Base-by-base conservation (phyloP, 2,113 vertebrate species). In the Manacus vitellinus region DNA sequence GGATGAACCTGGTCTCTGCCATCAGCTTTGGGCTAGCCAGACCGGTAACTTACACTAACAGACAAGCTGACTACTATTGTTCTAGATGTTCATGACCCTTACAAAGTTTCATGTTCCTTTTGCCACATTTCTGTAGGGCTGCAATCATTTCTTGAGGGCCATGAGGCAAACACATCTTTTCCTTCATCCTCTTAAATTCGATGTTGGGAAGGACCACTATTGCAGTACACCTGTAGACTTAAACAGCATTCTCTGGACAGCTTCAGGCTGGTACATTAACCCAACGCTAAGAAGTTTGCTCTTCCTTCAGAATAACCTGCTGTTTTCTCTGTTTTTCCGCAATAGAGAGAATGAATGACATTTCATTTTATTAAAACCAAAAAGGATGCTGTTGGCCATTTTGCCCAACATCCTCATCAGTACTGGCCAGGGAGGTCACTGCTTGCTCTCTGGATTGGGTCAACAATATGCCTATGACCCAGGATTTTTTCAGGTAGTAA, bases 321-420 rank as follows among this genome's bases (percentile, higher is more conserved):
- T 61, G 10, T 49, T 81, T 71, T 63, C 31, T 88, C 59, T 74
- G 25, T 7, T 78, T 79, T 66, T 74, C 19, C 12, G 33, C 41
- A 30, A 41, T 5, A 30, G 23, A 62, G 33, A 62, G 41, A 76
- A 76, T 52, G 21, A 83, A 76, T 61, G 31, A 11, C 7, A 20
- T 39, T 88, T 88, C 6, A 22, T 61, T 65, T 92, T 85, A 44
- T 56, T 58, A 58, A 92, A 95, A 68, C 9, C 55, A 73, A 58
- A 94, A 88, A 39, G 51, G 46, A 74, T 71, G 14, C 14, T 73
- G 46, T 41, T 85, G 35, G 43, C 23, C 23, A 5, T 59, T 91
- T 88, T 79, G 33, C 39, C 58, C 14, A 66, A 3, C 27, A 51
- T 82, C 19, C 39, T 79, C 28, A 49, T 35, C 12, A 33, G 21